Evolutionary conservation across 2,797 vertebrate species (phyloP).

Genomic region (Prionace glauca): DNA sequence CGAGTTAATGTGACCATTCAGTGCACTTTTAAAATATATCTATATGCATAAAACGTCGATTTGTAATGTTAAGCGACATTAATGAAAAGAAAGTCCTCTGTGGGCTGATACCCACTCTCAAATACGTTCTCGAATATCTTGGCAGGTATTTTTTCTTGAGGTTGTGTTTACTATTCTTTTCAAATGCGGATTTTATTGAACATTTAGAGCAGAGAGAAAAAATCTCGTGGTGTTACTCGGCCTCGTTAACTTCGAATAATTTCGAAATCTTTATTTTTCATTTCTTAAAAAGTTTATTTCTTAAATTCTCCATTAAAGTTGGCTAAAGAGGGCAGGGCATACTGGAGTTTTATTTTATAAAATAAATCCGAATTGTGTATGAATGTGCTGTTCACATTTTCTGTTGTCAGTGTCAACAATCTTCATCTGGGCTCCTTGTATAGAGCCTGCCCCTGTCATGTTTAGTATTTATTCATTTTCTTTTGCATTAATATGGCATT

Average conservation of each 20-base stretch:
- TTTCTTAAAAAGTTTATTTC: not conserved
- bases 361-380: not conserved
- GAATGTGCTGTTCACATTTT: not conserved
- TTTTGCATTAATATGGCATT: not conserved
- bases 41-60: conserved; percentile 12
- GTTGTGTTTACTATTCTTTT: not conserved
- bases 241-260: not conserved
- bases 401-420: not conserved
- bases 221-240: not conserved
- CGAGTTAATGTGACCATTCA: not conserved
- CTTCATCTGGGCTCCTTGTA: not conserved
- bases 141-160: not conserved
- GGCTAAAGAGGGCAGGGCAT: not conserved
- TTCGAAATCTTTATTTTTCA: not conserved
- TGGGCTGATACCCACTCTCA: not conserved
- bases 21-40: not conserved
- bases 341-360: no score
- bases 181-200: not conserved
- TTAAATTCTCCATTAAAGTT: not conserved
- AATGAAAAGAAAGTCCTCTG: not conserved
- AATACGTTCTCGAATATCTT: not conserved
- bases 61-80: conserved; percentile 11
- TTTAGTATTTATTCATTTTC: not conserved
- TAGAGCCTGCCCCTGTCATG: no score
- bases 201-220: not conserved